Base-by-base conservation (phyloP, 2,113 vertebrate species). In the Tichodroma muraria region DNA sequence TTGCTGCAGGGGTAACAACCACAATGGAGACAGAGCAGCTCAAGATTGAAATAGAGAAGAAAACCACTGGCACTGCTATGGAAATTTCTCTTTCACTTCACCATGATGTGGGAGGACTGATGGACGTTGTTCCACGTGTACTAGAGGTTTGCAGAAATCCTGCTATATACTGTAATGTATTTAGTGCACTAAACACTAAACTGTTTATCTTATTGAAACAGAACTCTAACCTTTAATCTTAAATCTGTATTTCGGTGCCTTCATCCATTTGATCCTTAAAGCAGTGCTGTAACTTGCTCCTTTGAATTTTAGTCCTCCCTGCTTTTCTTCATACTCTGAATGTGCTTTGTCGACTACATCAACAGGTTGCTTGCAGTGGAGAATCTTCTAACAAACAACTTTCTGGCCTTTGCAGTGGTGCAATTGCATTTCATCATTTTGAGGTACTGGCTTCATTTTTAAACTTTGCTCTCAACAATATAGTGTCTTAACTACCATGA, bases 351-450 rank as follows among this genome's bases (percentile, higher is more conserved):
- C 94, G 68, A 30, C 63, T 80, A 77, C 65, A 40, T 97, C 97
- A 81, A 96, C 98, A 98, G 98, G 97, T 98, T 97, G 97, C 96
- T 97, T 99, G 98, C 98, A 97, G 94, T n/a, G 97, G 98, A 82
- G 97, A 97, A 54, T 47, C 94, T 38, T 47, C 77, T 5, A 65
- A 88, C 16, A 91, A 97, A 64, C 94, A 96, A 44, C 95, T 98
- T 88, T 97, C 96, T 35, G 98, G 97, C n/a, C 93, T 96, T 89
- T 99, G 98, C 96, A 95, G 60, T 79, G 98, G 97, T 95, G 88
- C 95, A 15, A 56, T 98, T 47, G n/a, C 90, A 2, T 90, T 96
- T 82, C 93, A 42, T 72, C 91, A 94, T 33, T 90, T 97, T 73
- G 97, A 99, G 98, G 98, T 98, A 98, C 76, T 56, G 72, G 49